Percentiles rank a stretch among this genome's conserved stretches.
phyloP scores from a whole-genome alignment of 1,140 invertebrate species.

The Neodiprion lecontei region DNA sequence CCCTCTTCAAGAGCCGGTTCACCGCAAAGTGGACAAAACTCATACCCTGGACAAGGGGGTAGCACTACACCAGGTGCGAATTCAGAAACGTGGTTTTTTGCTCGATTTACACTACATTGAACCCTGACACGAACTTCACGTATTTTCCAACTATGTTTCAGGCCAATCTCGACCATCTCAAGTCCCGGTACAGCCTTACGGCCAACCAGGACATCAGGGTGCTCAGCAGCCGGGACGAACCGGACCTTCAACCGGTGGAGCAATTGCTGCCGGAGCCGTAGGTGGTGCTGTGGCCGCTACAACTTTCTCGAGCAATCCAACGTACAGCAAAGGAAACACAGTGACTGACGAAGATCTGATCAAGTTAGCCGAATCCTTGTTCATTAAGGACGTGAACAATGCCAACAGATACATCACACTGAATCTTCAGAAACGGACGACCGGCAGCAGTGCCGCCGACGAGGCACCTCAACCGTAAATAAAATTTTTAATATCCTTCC shows the following conservation, averaged over 20 bases:
- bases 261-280: conserved; percentile 16
- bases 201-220: conserved; percentile 13
- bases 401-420: conserved; percentile 70
- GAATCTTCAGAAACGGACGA: conserved; percentile 76
- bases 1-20: not conserved
- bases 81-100: no score
- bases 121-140: no score
- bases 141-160: not conserved
- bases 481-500: not conserved
- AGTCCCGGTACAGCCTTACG: conserved; percentile 14
- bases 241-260: conserved; percentile 27
- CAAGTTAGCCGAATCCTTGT: conserved; percentile 74
- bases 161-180: conserved; percentile 18
- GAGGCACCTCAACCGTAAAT: conserved; percentile 77
- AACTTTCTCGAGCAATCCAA: conserved; percentile 49
- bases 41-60: not conserved
- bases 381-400: conserved; percentile 75
- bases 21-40: not conserved
- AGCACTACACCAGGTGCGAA: not conserved
- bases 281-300: conserved; percentile 23
- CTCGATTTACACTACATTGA: no score
- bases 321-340: conserved; percentile 51
- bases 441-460: conserved; percentile 70
- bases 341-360: conserved; percentile 69
- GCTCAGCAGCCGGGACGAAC: conserved; percentile 23